Conservation (phyloP, 2,797 vertebrate genomes). For the Knipowitschia caucasica region DNA sequence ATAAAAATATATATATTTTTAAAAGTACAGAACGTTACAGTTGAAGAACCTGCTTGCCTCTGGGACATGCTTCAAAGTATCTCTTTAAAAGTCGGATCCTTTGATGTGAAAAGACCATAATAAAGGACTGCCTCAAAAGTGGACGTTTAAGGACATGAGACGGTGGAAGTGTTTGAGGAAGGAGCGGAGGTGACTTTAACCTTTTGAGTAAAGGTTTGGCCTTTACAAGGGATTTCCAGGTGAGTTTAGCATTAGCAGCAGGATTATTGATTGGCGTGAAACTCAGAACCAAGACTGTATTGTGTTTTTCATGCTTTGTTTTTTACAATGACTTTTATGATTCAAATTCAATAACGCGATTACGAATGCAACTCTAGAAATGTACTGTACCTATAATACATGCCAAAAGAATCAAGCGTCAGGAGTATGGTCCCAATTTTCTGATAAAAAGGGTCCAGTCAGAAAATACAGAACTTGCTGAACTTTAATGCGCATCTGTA, state of each 20-base stretch:
- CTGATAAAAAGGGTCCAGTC: too few relatives aligned
- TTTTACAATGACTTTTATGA: too few relatives aligned
- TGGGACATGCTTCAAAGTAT: constrained; percentile 1
- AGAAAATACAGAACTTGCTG: too few relatives aligned
- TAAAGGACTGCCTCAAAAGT: background rate
- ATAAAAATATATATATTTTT: constrained; percentile 1
- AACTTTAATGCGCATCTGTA: too few relatives aligned
- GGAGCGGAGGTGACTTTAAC: background rate
- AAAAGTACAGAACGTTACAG: background rate
- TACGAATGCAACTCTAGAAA: too few relatives aligned
- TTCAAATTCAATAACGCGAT: too few relatives aligned
- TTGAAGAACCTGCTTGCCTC: background rate
- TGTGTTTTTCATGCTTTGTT: too few relatives aligned
- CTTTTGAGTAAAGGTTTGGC: background rate
- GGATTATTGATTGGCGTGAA: background rate
- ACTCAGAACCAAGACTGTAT: background rate
- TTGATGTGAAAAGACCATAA: constrained; percentile 4
- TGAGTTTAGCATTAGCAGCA: background rate
- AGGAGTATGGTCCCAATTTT: too few relatives aligned
- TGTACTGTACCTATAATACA: too few relatives aligned
- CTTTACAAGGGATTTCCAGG: background rate
- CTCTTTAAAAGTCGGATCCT: background rate
- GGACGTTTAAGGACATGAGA: background rate
- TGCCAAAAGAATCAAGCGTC: too few relatives aligned
- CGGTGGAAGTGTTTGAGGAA: background rate